Percentiles rank a stretch among this genome's conserved stretches.
These are phyloP conservation scores for Eledone cirrhosa DNA, from an alignment of 2,888 invertebrate species.

Conservation along the genomic window DNA sequence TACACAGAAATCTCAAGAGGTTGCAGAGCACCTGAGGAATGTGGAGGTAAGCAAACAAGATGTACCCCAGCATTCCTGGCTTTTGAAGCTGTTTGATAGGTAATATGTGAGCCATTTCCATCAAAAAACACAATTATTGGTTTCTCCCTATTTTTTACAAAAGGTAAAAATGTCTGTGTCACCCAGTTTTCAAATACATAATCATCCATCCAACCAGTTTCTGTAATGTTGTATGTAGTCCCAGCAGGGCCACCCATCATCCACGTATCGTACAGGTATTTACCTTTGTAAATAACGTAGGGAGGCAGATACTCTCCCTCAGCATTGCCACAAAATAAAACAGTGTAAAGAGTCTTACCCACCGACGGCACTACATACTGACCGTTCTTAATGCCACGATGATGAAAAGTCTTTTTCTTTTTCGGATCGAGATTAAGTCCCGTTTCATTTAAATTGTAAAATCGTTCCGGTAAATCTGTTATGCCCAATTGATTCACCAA, in stretches of 20 bases:
- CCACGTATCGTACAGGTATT: constrained; percentile 35
- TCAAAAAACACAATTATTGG: constrained; percentile 30
- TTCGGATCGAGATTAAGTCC: constrained; percentile 34
- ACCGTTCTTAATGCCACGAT: too few species aligned
- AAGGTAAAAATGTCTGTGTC: constrained; percentile 26
- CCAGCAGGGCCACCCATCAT: neutral
- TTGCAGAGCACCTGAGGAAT: constrained; percentile 31
- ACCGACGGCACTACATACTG: constrained; percentile 16
- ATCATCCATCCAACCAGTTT: too few species aligned
- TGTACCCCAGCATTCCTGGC: constrained; percentile 30
- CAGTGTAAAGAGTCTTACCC: constrained; percentile 35
- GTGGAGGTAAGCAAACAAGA: constrained; percentile 32
- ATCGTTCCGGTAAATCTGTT: constrained; percentile 28
- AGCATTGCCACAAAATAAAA: constrained; percentile 33
- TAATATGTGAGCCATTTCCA: constrained; percentile 33
- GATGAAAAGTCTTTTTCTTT: constrained; percentile 29
- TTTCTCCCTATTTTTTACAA: neutral
- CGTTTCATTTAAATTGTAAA: constrained; percentile 34
- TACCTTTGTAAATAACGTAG: constrained; percentile 35
- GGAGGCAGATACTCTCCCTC: constrained; percentile 34
- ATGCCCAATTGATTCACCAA: neutral
- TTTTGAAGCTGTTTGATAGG: neutral
- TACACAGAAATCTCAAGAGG: constrained; percentile 33
- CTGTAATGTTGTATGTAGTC: too few species aligned
- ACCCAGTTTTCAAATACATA: constrained; percentile 33